Conservation (phyloP, 2,888 invertebrate species). For the Conops quadrifasciatus region DNA sequence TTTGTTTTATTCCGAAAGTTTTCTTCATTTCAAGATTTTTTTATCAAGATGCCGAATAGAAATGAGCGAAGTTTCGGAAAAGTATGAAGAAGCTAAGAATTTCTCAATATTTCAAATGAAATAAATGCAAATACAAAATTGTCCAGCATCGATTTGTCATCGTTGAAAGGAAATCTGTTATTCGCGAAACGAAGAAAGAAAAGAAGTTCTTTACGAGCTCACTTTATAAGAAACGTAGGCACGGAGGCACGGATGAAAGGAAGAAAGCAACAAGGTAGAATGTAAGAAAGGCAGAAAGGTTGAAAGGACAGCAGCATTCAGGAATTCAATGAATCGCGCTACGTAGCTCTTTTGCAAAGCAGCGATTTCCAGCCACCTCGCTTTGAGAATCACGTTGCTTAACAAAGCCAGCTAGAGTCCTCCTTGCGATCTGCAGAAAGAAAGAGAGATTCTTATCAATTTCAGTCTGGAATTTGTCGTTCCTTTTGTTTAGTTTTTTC, state of each 20-base stretch:
- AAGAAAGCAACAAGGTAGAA: too few relatives aligned
- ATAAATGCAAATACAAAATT: slow-evolving; percentile 30
- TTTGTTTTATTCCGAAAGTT: neutral
- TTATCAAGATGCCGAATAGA: neutral
- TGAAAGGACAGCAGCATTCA: too few relatives aligned
- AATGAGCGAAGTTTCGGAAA: neutral
- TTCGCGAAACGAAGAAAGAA: neutral
- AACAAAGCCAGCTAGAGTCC: neutral
- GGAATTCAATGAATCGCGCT: too few relatives aligned
- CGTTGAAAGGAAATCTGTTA: slow-evolving; percentile 13
- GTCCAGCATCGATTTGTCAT: slow-evolving; percentile 32
- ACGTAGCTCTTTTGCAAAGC: too few relatives aligned
- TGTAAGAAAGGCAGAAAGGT: too few relatives aligned
- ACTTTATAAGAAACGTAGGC: too few relatives aligned
- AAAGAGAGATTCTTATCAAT: slow-evolving; percentile 24
- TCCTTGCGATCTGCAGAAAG: neutral
- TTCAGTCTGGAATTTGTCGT: slow-evolving; percentile 6
- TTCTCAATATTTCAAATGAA: slow-evolving; percentile 24
- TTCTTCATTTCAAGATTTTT: neutral
- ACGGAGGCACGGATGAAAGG: too few relatives aligned
- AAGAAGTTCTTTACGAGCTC: too few relatives aligned
- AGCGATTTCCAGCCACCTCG: too few relatives aligned
- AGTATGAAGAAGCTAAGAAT: neutral
- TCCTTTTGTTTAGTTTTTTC: neutral
- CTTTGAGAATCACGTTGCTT: neutral